A percentile compares a stretch with the other conserved stretches of the same genome.
Evolutionary conservation across 2,113 vertebrate genomes (phyloP).

Genomic region (Noturus placidus): DNA sequence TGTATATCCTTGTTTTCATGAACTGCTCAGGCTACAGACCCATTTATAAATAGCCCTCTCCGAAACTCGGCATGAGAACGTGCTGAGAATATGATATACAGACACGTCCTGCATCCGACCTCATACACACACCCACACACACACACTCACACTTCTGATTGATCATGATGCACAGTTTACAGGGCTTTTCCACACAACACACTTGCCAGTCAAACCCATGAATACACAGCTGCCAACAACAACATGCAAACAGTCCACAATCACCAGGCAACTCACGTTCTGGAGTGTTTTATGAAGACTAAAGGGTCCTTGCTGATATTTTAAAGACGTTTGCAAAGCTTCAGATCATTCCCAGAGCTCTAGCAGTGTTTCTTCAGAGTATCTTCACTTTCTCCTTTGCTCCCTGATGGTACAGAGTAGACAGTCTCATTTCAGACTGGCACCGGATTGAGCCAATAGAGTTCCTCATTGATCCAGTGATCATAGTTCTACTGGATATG

Average conservation of each 20-base stretch:
- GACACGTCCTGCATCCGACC: slow-evolving; percentile 31
- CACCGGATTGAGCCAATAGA: slow-evolving; percentile 66
- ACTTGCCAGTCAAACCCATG: background rate
- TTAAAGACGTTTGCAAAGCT: slow-evolving; percentile 42
- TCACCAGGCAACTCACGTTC: slow-evolving; percentile 42
- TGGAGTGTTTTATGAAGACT: background rate
- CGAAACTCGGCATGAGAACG: slow-evolving; percentile 78
- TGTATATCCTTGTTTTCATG: background rate
- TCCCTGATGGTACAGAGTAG: slow-evolving; percentile 30
- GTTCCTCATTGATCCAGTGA: slow-evolving; percentile 64
- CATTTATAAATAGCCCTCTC: slow-evolving; percentile 57
- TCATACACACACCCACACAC: background rate
- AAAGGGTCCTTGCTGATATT: slow-evolving; percentile 18
- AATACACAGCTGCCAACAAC: background rate
- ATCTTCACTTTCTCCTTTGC: slow-evolving; percentile 87
- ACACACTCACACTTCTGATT: background rate
- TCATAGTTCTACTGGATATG: slow-evolving; percentile 40
- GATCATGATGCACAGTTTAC: background rate
- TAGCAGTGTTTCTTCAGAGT: slow-evolving; percentile 77
- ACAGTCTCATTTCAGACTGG: slow-evolving; percentile 62
- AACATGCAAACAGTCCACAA: background rate
- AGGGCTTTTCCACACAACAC: background rate
- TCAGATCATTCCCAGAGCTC: slow-evolving; percentile 79
- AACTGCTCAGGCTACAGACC: slow-evolving; percentile 3
- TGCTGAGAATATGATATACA: slow-evolving; percentile 71